phyloP scores from a whole-genome alignment of 1,140 invertebrate species.

The Laupala kohalensis region DNA sequence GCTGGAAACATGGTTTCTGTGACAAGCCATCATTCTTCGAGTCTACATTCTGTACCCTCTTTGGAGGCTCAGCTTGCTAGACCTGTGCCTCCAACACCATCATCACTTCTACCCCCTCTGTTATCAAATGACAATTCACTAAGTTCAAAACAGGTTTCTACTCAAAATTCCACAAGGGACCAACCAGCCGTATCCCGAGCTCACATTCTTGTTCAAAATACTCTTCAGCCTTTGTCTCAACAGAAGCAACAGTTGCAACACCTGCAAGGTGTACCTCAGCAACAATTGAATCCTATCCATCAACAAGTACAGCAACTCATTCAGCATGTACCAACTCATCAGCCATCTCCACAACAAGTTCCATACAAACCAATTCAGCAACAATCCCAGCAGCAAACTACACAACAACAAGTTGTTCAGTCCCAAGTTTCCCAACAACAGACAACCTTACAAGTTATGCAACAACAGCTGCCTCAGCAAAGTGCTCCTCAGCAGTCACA shows the following conservation, averaged over 20 bases:
- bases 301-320: too few species aligned
- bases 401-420: too few species aligned
- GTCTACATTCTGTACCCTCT: conserved; percentile 41
- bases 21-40: conserved; percentile 1
- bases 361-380: too few species aligned
- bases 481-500: conserved; percentile 18
- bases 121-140: conserved; percentile 12
- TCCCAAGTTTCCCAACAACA: too few species aligned
- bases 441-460: background rate
- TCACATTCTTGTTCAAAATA: background rate
- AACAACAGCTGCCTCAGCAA: conserved; percentile 16
- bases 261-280: too few species aligned
- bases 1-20: conserved; percentile 29
- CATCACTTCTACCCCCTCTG: conserved; percentile 30
- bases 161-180: background rate
- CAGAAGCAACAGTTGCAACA: background rate
- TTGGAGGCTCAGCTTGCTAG: conserved; percentile 57
- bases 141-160: background rate
- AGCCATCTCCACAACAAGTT: too few species aligned
- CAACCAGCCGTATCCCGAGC: background rate
- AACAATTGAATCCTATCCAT: too few species aligned
- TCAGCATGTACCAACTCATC: too few species aligned
- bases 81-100: conserved; percentile 47
- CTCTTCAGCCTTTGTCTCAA: background rate
- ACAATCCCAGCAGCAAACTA: too few species aligned